Evolutionary conservation across 2,888 invertebrate genomes (phyloP).

Genomic region (Callosobruchus maculatus): DNA sequence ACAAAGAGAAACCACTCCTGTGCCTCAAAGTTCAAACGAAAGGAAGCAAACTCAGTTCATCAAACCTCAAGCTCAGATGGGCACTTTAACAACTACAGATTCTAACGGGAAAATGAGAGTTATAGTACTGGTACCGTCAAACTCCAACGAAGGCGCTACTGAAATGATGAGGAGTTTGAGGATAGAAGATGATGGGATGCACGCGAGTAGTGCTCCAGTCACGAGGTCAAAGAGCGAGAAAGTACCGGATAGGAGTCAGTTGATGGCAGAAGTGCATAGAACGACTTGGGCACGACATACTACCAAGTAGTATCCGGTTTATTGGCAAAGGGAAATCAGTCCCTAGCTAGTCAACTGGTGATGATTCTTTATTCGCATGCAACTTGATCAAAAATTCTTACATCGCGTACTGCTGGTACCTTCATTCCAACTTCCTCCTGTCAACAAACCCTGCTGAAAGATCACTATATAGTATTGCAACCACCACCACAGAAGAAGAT

Average conservation of each 20-base stretch:
- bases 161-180: slow-evolving; percentile 54
- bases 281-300: slow-evolving; percentile 85
- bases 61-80: slow-evolving; percentile 64
- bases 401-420: too few species aligned
- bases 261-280: slow-evolving; percentile 78
- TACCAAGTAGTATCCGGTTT: slow-evolving; percentile 66
- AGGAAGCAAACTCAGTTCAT: slow-evolving; percentile 54
- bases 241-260: slow-evolving; percentile 79
- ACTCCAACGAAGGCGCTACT: slow-evolving; percentile 36
- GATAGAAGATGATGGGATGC: slow-evolving; percentile 52
- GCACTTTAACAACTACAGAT: slow-evolving; percentile 60
- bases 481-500: slow-evolving; percentile 44
- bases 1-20: slow-evolving; percentile 14
- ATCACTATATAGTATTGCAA: slow-evolving; percentile 40
- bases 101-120: slow-evolving; percentile 60
- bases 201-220: slow-evolving; percentile 60
- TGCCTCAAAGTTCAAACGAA: slow-evolving; percentile 20
- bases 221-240: slow-evolving; percentile 81
- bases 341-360: too few species aligned
- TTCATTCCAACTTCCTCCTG: too few species aligned
- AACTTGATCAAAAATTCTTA: too few species aligned
- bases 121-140: slow-evolving; percentile 56
- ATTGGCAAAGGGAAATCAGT: too few species aligned
- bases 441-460: slow-evolving; percentile 30
- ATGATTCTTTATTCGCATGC: too few species aligned